Percentiles rank a stretch among this genome's conserved stretches.
Evolutionary conservation across 2,113 vertebrate species (phyloP).

Genomic region (Eonycteris spelaea): DNA sequence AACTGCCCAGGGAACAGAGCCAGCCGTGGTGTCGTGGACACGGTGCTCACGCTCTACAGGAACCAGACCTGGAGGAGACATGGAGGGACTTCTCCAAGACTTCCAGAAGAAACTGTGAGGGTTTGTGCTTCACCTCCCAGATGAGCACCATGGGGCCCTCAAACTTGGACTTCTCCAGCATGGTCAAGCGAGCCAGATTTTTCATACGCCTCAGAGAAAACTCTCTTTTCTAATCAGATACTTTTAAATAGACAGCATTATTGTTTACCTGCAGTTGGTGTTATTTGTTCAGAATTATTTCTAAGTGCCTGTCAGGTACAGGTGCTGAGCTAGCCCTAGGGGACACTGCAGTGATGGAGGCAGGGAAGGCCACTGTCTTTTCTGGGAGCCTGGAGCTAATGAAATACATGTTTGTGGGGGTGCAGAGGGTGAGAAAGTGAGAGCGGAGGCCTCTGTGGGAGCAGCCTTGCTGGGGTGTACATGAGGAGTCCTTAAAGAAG

Average conservation of each 20-base stretch:
- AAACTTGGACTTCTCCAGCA: neutral
- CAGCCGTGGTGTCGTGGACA: accelerated
- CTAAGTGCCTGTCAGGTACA: accelerated
- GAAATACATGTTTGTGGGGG: neutral
- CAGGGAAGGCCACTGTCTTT: neutral
- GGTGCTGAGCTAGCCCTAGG: neutral
- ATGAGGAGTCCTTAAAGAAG: neutral
- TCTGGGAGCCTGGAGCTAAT: neutral
- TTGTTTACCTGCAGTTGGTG: neutral
- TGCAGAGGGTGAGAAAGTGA: neutral
- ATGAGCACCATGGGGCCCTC: too few species aligned
- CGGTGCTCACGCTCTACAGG: accelerated
- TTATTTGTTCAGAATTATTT: neutral
- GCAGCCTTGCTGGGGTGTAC: neutral
- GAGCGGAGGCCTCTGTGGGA: neutral
- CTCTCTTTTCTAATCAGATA: neutral
- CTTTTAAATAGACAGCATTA: neutral
- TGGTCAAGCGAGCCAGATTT: neutral
- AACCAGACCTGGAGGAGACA: neutral
- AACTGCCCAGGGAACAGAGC: neutral
- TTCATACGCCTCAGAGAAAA: neutral
- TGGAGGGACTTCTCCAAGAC: neutral
- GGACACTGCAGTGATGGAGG: too few species aligned
- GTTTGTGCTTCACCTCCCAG: too few species aligned
- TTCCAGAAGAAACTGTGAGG: neutral